Evolutionary conservation across 2,113 vertebrate species (phyloP).

Genomic region (Puma concolor): DNA sequence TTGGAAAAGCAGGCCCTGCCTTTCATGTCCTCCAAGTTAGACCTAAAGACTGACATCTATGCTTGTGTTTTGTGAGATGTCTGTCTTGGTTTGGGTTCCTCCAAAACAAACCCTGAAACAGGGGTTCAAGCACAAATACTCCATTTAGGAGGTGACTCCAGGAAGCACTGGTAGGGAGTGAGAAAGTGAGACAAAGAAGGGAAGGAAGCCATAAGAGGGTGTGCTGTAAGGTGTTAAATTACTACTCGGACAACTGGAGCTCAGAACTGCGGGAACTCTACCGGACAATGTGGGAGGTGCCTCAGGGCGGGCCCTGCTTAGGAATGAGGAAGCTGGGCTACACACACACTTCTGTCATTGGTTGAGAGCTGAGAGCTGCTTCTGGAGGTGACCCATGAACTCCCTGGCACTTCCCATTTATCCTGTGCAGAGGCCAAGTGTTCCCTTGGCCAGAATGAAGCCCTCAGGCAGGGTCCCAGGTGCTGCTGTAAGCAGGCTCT

Average conservation of each 20-base stretch:
- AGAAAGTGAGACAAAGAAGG: constrained; percentile 16
- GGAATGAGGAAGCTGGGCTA: background rate
- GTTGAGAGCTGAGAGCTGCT: background rate
- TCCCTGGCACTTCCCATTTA: background rate
- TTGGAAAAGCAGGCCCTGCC: background rate
- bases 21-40: background rate
- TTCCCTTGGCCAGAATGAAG: background rate
- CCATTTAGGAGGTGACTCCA: constrained; percentile 5
- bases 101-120: background rate
- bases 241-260: background rate
- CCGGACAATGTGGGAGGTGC: background rate
- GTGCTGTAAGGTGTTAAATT: background rate
- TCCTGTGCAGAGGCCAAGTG: background rate
- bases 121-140: background rate
- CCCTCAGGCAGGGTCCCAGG: background rate
- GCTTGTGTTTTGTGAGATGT: background rate
- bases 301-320: too few species aligned
- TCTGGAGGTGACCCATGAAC: background rate
- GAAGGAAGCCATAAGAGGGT: background rate
- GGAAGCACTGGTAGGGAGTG: background rate
- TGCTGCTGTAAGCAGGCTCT: background rate
- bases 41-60: background rate
- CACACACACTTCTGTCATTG: background rate
- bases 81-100: background rate
- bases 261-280: background rate